Conservation (phyloP, 1,140 invertebrate species). For the Zaprionus africanus region DNA sequence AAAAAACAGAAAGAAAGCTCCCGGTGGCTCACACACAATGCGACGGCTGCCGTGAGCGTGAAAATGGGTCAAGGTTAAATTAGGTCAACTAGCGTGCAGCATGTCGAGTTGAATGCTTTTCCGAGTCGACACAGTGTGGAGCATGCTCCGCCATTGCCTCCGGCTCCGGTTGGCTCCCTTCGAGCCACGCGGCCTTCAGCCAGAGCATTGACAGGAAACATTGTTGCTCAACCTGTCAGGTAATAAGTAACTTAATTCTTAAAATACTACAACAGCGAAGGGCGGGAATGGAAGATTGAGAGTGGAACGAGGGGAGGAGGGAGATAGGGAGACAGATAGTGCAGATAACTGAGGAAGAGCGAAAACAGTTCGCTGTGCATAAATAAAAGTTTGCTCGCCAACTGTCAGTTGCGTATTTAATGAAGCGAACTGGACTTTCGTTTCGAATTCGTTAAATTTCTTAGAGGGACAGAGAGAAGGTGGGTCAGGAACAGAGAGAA, state of each 20-base stretch:
- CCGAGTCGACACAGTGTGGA: slow-evolving; percentile 35
- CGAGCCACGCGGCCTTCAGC: slow-evolving; percentile 47
- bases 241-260: slow-evolving; percentile 66
- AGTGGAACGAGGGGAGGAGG: no score
- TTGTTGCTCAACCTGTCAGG: slow-evolving; percentile 60
- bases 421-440: not conserved
- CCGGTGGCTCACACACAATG: slow-evolving; percentile 3
- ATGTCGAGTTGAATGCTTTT: slow-evolving; percentile 73
- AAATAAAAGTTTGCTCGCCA: slow-evolving; percentile 9
- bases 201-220: slow-evolving; percentile 70
- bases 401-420: slow-evolving; percentile 10
- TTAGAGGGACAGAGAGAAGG: not conserved
- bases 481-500: not conserved
- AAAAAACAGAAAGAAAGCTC: slow-evolving; percentile 16
- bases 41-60: slow-evolving; percentile 5
- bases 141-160: not conserved
- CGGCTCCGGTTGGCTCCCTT: no score
- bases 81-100: slow-evolving; percentile 70
- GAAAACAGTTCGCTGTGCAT: slow-evolving; percentile 40
- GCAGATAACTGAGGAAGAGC: slow-evolving; percentile 1
- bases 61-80: slow-evolving; percentile 77
- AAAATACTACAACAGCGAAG: slow-evolving; percentile 26
- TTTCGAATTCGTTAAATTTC: slow-evolving; percentile 8
- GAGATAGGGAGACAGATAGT: not conserved
- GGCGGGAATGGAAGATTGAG: no score